Conservation (phyloP, 2,888 invertebrate genomes). For the Muscina levida region DNA sequence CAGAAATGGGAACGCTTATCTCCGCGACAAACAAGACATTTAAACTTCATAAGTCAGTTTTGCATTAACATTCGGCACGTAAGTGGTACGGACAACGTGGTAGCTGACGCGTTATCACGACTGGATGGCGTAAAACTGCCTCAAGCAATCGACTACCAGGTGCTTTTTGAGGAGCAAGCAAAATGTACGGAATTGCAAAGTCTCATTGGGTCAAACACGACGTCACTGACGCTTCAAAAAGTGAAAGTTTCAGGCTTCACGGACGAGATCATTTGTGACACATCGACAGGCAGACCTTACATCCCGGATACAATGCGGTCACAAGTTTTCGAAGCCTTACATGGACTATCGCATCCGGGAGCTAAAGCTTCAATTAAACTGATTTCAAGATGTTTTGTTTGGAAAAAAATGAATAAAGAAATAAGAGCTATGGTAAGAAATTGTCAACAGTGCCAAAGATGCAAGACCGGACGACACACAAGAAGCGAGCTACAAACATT, state of each 20-base stretch:
- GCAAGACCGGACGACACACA: slow-evolving; percentile 32
- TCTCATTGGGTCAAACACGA: slow-evolving; percentile 3
- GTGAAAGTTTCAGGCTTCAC: slow-evolving; percentile 44
- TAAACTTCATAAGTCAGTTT: slow-evolving; percentile 70
- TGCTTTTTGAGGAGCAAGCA: slow-evolving; percentile 4
- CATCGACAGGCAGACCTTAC: not conserved
- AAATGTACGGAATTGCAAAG: slow-evolving; percentile 2
- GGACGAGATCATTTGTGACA: slow-evolving; percentile 44
- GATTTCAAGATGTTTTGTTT: slow-evolving; percentile 48
- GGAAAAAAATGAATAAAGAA: slow-evolving; percentile 59
- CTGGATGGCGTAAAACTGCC: slow-evolving; percentile 7
- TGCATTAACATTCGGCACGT: slow-evolving; percentile 48
- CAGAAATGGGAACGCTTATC: slow-evolving; percentile 72
- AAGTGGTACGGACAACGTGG: slow-evolving; percentile 48
- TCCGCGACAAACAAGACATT: slow-evolving; percentile 67
- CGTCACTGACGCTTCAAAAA: slow-evolving; percentile 42
- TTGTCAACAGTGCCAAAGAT: slow-evolving; percentile 50
- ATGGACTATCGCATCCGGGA: slow-evolving; percentile 15
- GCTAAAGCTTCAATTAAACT: slow-evolving; percentile 23
- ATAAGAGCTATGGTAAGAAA: slow-evolving; percentile 31
- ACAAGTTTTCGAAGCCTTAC: not conserved
- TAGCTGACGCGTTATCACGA: slow-evolving; percentile 59
- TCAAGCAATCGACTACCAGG: not conserved
- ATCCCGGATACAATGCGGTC: too few species aligned
- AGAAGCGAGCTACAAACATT: slow-evolving; percentile 6